Conservation (phyloP, 2,888 invertebrate species). For the Linnaemya vulpina region DNA sequence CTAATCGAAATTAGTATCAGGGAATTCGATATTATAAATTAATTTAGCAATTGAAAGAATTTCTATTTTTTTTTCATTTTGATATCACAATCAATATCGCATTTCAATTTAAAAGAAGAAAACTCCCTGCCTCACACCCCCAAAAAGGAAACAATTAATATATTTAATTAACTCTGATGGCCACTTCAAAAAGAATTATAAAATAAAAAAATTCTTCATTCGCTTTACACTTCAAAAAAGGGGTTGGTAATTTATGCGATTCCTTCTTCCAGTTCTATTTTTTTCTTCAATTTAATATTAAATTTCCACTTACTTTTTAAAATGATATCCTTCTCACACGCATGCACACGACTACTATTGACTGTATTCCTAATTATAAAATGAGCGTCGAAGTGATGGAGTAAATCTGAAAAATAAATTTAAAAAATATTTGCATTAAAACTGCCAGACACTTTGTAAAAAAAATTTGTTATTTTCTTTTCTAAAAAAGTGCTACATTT, state of each 20-base stretch:
- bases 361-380: background rate
- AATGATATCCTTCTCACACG: constrained; percentile 34
- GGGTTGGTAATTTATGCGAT: background rate
- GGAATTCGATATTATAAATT: background rate
- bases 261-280: background rate
- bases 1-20: background rate
- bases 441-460: too few species aligned
- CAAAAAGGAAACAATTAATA: background rate
- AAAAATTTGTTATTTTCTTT: too few species aligned
- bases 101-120: background rate
- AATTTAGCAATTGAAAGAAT: background rate
- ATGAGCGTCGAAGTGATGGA: background rate
- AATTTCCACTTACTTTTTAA: constrained; percentile 17
- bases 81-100: background rate
- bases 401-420: background rate
- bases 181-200: too few species aligned
- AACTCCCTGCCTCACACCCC: too few species aligned
- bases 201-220: background rate
- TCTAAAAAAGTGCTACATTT: too few species aligned
- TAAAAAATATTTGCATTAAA: too few species aligned
- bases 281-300: constrained; percentile 28
- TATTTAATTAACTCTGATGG: constrained; percentile 54
- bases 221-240: background rate
- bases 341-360: background rate
- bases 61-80: background rate